phyloP scores from a whole-genome alignment of 2,888 invertebrate species.

The Gortyna flavago region DNA sequence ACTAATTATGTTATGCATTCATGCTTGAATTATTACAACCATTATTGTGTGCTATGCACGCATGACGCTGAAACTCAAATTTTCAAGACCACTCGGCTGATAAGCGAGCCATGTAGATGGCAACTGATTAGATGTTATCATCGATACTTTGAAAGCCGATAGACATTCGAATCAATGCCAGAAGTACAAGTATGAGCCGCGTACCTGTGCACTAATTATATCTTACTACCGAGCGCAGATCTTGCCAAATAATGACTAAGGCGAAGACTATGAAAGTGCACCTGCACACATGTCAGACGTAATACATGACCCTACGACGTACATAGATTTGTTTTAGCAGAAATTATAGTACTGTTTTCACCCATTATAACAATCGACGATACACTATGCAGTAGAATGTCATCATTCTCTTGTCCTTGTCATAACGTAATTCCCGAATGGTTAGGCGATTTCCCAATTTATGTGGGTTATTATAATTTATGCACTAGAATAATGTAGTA shows the following conservation, averaged over 20 bases:
- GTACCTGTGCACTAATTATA: conserved; percentile 40
- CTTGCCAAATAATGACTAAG: conserved; percentile 42
- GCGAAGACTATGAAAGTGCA: conserved; percentile 4
- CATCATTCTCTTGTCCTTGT: not conserved
- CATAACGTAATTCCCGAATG: not conserved
- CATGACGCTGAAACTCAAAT: too few species aligned
- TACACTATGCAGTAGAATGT: not conserved
- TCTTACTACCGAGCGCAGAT: not conserved
- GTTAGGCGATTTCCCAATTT: not conserved
- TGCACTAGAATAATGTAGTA: not conserved
- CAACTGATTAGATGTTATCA: not conserved
- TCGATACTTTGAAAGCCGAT: not conserved
- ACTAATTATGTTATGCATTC: too few species aligned
- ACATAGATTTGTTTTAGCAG: not conserved
- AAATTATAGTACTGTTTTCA: not conserved
- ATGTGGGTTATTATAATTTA: not conserved
- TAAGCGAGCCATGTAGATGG: not conserved
- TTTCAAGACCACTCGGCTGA: too few species aligned
- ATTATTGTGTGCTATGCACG: too few species aligned
- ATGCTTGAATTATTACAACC: too few species aligned
- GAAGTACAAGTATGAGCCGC: not conserved
- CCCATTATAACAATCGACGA: not conserved
- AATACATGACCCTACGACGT: too few species aligned
- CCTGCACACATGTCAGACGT: not conserved
- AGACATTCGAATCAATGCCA: not conserved